phyloP scores from a whole-genome alignment of 2,113 vertebrate species.

The Orycteropus afer region DNA sequence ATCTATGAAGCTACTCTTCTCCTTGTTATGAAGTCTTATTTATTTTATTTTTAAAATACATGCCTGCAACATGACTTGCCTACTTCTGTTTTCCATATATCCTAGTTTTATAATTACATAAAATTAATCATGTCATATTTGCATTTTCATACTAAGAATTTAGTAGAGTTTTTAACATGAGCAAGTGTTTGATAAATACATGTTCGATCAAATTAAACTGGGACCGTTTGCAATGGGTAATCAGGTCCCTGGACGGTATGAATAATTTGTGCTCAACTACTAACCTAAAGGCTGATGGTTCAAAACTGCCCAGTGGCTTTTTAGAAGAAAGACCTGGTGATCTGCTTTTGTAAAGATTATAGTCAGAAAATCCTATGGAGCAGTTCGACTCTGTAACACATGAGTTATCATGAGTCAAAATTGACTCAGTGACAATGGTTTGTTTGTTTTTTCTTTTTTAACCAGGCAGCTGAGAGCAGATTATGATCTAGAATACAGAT shows the following conservation, averaged over 20 bases:
- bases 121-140: conserved; percentile 1
- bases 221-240: not conserved
- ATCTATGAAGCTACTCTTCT: not conserved
- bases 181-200: conserved; percentile 13
- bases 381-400: not conserved
- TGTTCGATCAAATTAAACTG: not conserved
- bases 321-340: not conserved
- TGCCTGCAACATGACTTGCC: not conserved
- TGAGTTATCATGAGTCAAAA: not conserved
- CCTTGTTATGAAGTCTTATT: not conserved
- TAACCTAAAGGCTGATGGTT: not conserved
- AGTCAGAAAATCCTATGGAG: not conserved
- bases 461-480: not conserved
- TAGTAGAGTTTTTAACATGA: not conserved
- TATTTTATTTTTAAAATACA: conserved; percentile 26
- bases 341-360: not conserved
- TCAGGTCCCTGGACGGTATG: not conserved
- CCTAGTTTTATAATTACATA: not conserved
- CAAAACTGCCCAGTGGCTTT: not conserved
- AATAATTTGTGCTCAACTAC: not conserved
- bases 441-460: not conserved
- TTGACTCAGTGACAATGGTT: not conserved
- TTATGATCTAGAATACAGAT: not conserved
- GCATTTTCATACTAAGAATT: conserved; percentile 13
- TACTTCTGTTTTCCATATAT: conserved; percentile 32